Evolutionary conservation across 2,888 invertebrate species (phyloP).

Genomic region (Caenorhabditis doughertyi): DNA sequence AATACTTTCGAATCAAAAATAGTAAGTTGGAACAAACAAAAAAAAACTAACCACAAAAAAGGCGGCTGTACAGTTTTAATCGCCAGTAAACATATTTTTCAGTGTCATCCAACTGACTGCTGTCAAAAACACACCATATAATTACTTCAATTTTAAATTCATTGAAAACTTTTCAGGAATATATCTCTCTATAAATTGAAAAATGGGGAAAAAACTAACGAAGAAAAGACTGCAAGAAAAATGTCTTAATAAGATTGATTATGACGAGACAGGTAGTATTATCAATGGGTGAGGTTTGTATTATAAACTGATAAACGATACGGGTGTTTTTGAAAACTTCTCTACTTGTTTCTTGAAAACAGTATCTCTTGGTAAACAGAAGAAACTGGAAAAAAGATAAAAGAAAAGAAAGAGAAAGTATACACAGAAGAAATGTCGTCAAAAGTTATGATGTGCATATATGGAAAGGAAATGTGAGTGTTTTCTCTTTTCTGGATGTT

Average conservation of each 20-base stretch:
- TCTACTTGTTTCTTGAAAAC: slow-evolving; percentile 15
- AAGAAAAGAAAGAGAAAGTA: not conserved
- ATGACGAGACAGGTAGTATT: slow-evolving; percentile 3
- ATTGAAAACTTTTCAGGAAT: too few species aligned
- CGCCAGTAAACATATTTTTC: not conserved
- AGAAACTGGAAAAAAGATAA: not conserved
- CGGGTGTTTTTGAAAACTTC: too few species aligned
- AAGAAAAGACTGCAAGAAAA: too few species aligned
- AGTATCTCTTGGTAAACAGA: slow-evolving; percentile 18
- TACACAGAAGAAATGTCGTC: slow-evolving; percentile 22
- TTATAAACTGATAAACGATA: slow-evolving; percentile 26
- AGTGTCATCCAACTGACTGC: not conserved
- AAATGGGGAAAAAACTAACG: not conserved
- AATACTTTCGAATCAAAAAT: too few species aligned
- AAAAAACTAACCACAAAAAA: not conserved
- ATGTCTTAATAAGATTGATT: too few species aligned
- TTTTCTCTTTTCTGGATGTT: slow-evolving; percentile 23
- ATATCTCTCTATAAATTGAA: too few species aligned
- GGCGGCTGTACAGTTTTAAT: not conserved
- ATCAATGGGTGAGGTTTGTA: slow-evolving; percentile 11
- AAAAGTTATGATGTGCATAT: slow-evolving; percentile 56
- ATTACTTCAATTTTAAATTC: not conserved
- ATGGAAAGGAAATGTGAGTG: slow-evolving; percentile 10
- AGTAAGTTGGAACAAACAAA: too few species aligned
- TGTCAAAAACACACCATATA: not conserved